phyloP scores from a whole-genome alignment of 2,888 invertebrate species.

The Caradrina clavipalpis region DNA sequence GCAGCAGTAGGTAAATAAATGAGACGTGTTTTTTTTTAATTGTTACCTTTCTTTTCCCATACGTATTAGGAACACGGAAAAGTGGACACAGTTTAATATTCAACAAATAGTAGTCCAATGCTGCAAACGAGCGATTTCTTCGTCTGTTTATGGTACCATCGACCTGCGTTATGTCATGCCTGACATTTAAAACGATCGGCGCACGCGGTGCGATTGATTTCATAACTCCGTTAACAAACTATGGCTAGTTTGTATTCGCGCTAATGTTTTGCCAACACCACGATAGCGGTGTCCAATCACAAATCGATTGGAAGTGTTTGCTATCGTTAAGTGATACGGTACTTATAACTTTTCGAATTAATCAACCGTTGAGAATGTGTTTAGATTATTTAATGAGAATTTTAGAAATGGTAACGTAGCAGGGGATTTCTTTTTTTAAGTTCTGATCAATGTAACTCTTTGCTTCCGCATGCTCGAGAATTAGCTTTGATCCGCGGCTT shows the following conservation, averaged over 20 bases:
- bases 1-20: too few relatives aligned
- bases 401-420: constrained; percentile 14
- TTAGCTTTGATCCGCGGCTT: too few relatives aligned
- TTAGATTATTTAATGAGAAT: constrained; percentile 22
- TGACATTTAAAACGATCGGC: constrained; percentile 71
- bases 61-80: not conserved
- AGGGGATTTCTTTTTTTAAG: too few relatives aligned
- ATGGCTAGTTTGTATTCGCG: constrained; percentile 73
- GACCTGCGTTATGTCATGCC: constrained; percentile 71
- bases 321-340: constrained; percentile 46
- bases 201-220: constrained; percentile 71
- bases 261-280: constrained; percentile 61
- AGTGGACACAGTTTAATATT: constrained; percentile 1
- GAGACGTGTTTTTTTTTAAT: too few relatives aligned
- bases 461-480: not conserved
- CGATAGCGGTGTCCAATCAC: constrained; percentile 68
- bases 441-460: too few relatives aligned
- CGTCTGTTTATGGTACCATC: constrained; percentile 61
- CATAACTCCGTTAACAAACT: constrained; percentile 73
- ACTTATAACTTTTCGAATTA: constrained; percentile 28
- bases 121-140: constrained; percentile 55
- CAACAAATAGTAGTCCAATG: constrained; percentile 28
- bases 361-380: constrained; percentile 18
- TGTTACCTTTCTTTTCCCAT: not conserved
- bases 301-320: constrained; percentile 68